Evolutionary conservation across 2,888 invertebrate genomes (phyloP).

Genomic region (Megastigmus dorsalis): DNA sequence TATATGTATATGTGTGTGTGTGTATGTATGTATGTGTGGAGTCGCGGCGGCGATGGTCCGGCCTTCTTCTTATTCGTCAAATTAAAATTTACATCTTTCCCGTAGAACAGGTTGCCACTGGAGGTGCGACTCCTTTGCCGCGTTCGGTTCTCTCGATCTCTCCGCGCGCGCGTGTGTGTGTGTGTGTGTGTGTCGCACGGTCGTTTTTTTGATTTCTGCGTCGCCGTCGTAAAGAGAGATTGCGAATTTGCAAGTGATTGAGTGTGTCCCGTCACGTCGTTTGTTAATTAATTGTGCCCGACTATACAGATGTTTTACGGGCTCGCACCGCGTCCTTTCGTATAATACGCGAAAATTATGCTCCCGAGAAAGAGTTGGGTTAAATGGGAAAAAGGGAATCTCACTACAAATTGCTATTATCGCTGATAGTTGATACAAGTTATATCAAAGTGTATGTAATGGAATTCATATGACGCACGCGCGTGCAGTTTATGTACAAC

Average conservation of each 20-base stretch:
- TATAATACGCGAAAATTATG: slow-evolving; percentile 19
- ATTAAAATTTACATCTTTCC: slow-evolving; percentile 47
- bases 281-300: slow-evolving; percentile 47
- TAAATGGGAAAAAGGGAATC: not conserved
- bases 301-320: slow-evolving; percentile 32
- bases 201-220: no score
- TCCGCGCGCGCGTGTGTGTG: not conserved
- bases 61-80: slow-evolving; percentile 41
- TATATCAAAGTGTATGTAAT: not conserved
- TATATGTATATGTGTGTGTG: no score
- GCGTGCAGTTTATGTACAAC: no score
- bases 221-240: slow-evolving; percentile 21
- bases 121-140: slow-evolving; percentile 28
- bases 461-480: not conserved
- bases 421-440: not conserved
- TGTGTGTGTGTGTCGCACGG: not conserved
- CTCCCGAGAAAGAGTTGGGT: slow-evolving; percentile 8
- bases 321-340: no score
- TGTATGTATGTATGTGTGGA: no score
- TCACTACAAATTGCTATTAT: slow-evolving; percentile 8
- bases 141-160: not conserved
- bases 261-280: slow-evolving; percentile 24
- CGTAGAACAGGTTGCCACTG: slow-evolving; percentile 30
- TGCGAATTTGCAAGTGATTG: slow-evolving; percentile 40
- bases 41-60: not conserved